Percentiles rank a stretch among this genome's conserved stretches.
phyloP scores from a whole-genome alignment of 2,888 invertebrate species.

The Dasypolia templi region DNA sequence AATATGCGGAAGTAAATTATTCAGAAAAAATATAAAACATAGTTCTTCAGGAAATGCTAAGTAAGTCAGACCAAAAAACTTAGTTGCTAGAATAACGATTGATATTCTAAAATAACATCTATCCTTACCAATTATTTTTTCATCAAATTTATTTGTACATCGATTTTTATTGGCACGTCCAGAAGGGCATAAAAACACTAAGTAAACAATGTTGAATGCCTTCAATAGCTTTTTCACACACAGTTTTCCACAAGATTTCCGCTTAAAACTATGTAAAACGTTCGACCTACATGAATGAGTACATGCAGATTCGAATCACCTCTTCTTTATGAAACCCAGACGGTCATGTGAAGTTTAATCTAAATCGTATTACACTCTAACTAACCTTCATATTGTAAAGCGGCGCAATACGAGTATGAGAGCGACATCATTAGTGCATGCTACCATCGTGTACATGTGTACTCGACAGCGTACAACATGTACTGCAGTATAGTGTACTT shows the following conservation, averaged over 20 bases:
- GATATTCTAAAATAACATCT: not conserved
- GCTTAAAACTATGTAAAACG: constrained; percentile 12
- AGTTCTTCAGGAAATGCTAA: not conserved
- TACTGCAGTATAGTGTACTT: constrained; percentile 3
- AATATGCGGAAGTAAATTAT: constrained; percentile 13
- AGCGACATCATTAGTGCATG: constrained; percentile 54
- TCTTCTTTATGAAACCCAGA: constrained; percentile 8
- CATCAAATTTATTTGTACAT: not conserved
- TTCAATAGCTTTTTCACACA: not conserved
- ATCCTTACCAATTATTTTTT: not conserved
- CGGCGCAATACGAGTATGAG: constrained; percentile 41
- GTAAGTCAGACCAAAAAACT: not conserved
- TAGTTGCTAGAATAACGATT: not conserved
- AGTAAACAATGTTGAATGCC: not conserved
- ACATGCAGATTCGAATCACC: constrained; percentile 22
- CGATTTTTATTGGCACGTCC: not conserved
- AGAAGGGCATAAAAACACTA: not conserved
- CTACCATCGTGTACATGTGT: constrained; percentile 22
- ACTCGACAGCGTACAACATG: constrained; percentile 26
- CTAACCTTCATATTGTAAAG: constrained; percentile 41
- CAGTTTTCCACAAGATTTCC: not conserved
- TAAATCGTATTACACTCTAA: constrained; percentile 46
- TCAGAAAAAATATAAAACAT: not conserved
- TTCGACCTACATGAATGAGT: not conserved
- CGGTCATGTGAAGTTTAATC: constrained; percentile 34